A percentile compares a stretch with the other conserved stretches of the same genome.
These are phyloP conservation scores for Cosmopolites sordidus DNA, from an alignment of 2,888 invertebrate genomes.

Conservation along the genomic window DNA sequence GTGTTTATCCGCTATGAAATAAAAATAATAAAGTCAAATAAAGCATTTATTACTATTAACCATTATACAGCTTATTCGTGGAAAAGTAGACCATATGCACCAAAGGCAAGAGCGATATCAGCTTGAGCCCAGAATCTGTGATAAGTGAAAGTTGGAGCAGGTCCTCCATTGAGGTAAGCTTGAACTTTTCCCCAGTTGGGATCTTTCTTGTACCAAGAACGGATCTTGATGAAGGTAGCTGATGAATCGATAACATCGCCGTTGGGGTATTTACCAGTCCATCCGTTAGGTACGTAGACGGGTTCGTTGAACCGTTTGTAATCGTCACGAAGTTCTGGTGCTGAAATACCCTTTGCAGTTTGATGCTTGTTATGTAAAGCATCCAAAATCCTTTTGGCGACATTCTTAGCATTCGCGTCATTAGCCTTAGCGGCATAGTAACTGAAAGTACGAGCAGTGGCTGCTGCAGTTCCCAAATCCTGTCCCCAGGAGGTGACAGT, in stretches of 20 bases:
- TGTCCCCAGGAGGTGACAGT: constrained; percentile 19
- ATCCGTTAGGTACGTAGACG: constrained; percentile 31
- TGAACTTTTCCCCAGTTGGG: constrained; percentile 32
- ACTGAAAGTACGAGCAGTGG: constrained; percentile 30
- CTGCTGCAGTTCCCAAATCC: constrained; percentile 32
- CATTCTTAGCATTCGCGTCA: constrained; percentile 24
- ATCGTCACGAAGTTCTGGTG: constrained; percentile 27
- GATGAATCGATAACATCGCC: constrained; percentile 31
- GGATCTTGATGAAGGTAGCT: constrained; percentile 29
- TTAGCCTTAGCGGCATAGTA: constrained; percentile 33
- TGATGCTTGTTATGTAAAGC: constrained; percentile 26
- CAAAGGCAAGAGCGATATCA: constrained; percentile 31
- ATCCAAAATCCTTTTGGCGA: constrained; percentile 30
- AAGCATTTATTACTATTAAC: too few relatives aligned
- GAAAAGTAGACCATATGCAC: constrained; percentile 31
- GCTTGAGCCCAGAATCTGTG: constrained; percentile 35
- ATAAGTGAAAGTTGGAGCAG: constrained; percentile 29
- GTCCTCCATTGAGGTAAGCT: constrained; percentile 30
- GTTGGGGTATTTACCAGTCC: constrained; percentile 32
- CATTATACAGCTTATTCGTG: constrained; percentile 26
- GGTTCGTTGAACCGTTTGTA: constrained; percentile 30
- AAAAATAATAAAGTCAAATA: too few relatives aligned
- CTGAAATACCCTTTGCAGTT: constrained; percentile 26
- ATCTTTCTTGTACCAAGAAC: constrained; percentile 33
- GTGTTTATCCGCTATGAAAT: too few relatives aligned